Base-by-base conservation (phyloP, 2,888 invertebrate genomes). In the Phymatocera aterrima region DNA sequence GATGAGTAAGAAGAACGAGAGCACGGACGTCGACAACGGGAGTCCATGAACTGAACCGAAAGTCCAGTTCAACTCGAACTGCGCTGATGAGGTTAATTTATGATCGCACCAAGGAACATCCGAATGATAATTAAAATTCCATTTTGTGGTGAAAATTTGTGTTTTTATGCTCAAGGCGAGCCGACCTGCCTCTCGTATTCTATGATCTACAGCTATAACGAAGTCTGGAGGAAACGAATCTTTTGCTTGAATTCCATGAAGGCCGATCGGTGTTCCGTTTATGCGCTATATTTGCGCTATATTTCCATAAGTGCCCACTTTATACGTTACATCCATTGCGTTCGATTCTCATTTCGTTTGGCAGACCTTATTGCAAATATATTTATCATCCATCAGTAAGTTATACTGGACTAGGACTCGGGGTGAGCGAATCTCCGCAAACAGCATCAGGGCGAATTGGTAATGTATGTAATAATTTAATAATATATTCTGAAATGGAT, bases 201-300 rank as follows among this genome's bases (percentile, higher is more conserved):
- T 70, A 28, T n/a, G 3, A 2, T 46, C 70, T 28, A 70, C 24
- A 24, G 28, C 46, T 28, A 40, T 40, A 12, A n/a, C 28, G 37
- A 70, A 46, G 3, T 48, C 46, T 15, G 28, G 18, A 24, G 46
- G 46, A 70, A 70, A 70, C 48, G 46, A 70, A 70, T 70, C 70
- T 70, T 46, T 31, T 15, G 46, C 46, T 70, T 46, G 65, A 65
- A 70, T 28, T 46, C 70, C 70, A 46, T 31, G 28, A n/a, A 18
- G 70, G 48, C 46, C 70, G 46, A 46, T 70, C 70, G 48, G 70
- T 70, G 46, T 70, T 70, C 18, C 43, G 70, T 48, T 70, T 70
- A 70, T 48, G 70, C 31, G 48, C 24, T 48, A n/a, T 15, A 70
- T 48, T 24, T 70, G 15, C 70, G 43, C n/a, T 70, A 15, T n/a